phyloP scores from a whole-genome alignment of 2,888 invertebrate genomes.

The Sminthurinus aureus region DNA sequence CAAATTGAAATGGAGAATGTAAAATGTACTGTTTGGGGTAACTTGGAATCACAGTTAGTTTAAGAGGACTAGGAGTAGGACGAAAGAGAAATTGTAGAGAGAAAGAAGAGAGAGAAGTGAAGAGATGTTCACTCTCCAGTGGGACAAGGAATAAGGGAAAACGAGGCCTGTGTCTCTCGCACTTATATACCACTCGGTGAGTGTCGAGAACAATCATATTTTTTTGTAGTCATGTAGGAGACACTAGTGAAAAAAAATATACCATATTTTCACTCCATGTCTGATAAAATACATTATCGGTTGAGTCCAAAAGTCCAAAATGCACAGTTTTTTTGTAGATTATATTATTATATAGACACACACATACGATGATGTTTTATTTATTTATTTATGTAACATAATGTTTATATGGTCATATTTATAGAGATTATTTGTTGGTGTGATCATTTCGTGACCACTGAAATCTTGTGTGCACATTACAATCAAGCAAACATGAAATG shows the following conservation, averaged over 20 bases:
- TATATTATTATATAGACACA: too few species aligned
- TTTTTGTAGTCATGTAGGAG: too few species aligned
- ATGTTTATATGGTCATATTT: too few species aligned
- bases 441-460: not conserved
- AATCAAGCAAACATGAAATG: too few species aligned
- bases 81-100: slow-evolving; percentile 2
- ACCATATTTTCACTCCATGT: not conserved
- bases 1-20: not conserved
- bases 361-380: not conserved
- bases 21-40: not conserved
- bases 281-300: not conserved
- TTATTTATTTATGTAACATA: not conserved
- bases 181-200: slow-evolving; percentile 44
- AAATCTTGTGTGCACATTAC: not conserved
- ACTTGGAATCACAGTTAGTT: not conserved
- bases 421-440: not conserved
- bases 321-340: not conserved
- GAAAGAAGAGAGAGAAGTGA: not conserved
- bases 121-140: slow-evolving; percentile 44
- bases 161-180: slow-evolving; percentile 51
- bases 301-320: slow-evolving; percentile 14
- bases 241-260: not conserved
- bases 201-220: not conserved
- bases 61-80: not conserved
- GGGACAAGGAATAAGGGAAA: slow-evolving; percentile 53